Percentiles rank a stretch among this genome's conserved stretches.
These are phyloP conservation scores for Venustaconcha ellipsiformis DNA, from an alignment of 1,140 invertebrate species.

Conservation along the genomic window DNA sequence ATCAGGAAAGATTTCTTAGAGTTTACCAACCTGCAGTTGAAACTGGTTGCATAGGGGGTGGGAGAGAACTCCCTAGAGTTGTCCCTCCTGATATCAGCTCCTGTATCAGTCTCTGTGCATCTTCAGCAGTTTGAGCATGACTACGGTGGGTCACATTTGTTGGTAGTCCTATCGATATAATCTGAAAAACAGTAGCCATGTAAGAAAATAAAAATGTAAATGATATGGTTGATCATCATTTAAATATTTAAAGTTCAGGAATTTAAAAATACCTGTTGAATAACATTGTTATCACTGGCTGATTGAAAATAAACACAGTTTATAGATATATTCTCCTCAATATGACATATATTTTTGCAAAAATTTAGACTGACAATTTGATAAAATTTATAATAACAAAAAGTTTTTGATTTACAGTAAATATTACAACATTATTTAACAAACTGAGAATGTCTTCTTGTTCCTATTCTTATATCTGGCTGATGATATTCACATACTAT, in stretches of 20 bases:
- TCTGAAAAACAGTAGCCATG: slow-evolving; percentile 1
- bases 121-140: slow-evolving; percentile 20
- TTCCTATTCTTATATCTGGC: too few relatives aligned
- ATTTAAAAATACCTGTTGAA: background rate
- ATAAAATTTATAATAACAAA: background rate
- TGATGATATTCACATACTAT: too few relatives aligned
- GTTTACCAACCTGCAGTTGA: background rate
- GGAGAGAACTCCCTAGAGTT: slow-evolving; percentile 18
- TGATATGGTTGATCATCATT: background rate
- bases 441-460: too few relatives aligned
- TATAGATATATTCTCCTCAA: background rate
- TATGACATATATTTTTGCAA: background rate
- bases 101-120: slow-evolving; percentile 26
- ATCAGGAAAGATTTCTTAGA: background rate
- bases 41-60: slow-evolving; percentile 22
- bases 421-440: too few relatives aligned
- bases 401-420: too few relatives aligned
- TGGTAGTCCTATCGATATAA: slow-evolving; percentile 23
- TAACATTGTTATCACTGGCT: background rate
- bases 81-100: slow-evolving; percentile 25
- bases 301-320: background rate
- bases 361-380: background rate
- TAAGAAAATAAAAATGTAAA: background rate
- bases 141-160: slow-evolving; percentile 30
- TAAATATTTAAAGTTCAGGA: background rate